Percentiles rank a stretch among this genome's conserved stretches.
Evolutionary conservation across 2,888 invertebrate genomes (phyloP).

Genomic region (Dasypogon diadema): DNA sequence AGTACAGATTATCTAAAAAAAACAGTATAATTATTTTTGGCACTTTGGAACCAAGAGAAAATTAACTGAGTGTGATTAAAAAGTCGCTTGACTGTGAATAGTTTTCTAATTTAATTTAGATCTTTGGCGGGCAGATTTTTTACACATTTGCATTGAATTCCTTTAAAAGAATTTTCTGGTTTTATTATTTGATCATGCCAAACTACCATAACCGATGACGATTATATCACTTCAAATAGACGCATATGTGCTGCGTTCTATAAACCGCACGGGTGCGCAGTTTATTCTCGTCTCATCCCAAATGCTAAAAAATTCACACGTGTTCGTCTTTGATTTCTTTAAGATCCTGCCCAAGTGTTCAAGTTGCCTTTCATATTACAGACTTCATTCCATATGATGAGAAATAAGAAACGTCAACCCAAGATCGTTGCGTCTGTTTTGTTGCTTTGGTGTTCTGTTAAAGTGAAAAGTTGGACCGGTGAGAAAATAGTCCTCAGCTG

Average conservation of each 20-base stretch:
- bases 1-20: no score
- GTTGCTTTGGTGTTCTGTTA: slow-evolving; percentile 26
- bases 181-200: slow-evolving; percentile 32
- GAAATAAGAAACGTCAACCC: slow-evolving; percentile 32
- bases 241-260: slow-evolving; percentile 27
- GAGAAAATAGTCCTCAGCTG: slow-evolving; percentile 47
- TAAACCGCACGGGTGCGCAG: slow-evolving; percentile 47
- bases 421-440: slow-evolving; percentile 33
- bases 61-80: no score
- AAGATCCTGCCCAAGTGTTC: slow-evolving; percentile 50
- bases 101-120: no score
- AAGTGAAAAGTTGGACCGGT: slow-evolving; percentile 35
- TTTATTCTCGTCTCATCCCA: slow-evolving; percentile 41
- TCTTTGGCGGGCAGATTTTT: no score
- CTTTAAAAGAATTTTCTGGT: slow-evolving; percentile 10
- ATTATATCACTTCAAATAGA: neutral
- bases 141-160: neutral
- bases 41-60: no score
- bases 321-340: slow-evolving; percentile 48
- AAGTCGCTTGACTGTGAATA: no score
- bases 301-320: slow-evolving; percentile 46
- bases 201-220: slow-evolving; percentile 5
- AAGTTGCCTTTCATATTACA: slow-evolving; percentile 31
- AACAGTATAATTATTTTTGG: no score
- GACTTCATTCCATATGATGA: neutral